Conservation (phyloP, 2,113 vertebrate species). For the Penelope pileata region DNA sequence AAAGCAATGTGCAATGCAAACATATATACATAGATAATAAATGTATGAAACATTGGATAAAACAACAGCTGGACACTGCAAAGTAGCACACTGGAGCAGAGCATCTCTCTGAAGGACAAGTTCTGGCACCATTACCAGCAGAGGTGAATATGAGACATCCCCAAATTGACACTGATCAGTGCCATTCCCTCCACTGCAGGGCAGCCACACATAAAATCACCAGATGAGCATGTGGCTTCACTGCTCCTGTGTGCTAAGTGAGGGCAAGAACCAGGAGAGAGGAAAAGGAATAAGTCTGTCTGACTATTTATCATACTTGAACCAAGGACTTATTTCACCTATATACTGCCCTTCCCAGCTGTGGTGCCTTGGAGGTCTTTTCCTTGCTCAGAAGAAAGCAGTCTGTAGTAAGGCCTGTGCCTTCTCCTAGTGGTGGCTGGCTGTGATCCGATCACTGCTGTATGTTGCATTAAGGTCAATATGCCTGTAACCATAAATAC, state of each 20-base stretch:
- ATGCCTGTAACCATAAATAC: slow-evolving; percentile 50
- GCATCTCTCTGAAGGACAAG: not conserved
- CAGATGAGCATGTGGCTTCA: not conserved
- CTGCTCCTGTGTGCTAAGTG: not conserved
- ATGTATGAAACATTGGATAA: not conserved
- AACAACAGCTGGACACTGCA: not conserved
- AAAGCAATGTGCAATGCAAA: not conserved
- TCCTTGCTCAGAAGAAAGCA: not conserved
- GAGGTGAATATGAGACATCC: not conserved
- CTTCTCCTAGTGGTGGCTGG: not conserved
- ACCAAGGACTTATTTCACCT: not conserved
- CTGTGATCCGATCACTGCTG: slow-evolving; percentile 7
- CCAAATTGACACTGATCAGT: accelerated
- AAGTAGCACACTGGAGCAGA: not conserved
- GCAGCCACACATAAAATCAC: not conserved
- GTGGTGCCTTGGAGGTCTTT: not conserved
- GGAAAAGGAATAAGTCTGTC: not conserved
- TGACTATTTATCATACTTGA: not conserved
- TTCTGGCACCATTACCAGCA: not conserved
- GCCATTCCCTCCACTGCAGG: not conserved
- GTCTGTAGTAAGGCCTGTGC: not conserved
- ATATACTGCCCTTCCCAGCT: not conserved
- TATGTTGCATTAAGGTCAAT: slow-evolving; percentile 52
- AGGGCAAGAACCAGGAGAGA: not conserved
- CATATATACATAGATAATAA: not conserved